Evolutionary conservation across 2,113 vertebrate species (phyloP).

Genomic region (Barnardius zonarius): DNA sequence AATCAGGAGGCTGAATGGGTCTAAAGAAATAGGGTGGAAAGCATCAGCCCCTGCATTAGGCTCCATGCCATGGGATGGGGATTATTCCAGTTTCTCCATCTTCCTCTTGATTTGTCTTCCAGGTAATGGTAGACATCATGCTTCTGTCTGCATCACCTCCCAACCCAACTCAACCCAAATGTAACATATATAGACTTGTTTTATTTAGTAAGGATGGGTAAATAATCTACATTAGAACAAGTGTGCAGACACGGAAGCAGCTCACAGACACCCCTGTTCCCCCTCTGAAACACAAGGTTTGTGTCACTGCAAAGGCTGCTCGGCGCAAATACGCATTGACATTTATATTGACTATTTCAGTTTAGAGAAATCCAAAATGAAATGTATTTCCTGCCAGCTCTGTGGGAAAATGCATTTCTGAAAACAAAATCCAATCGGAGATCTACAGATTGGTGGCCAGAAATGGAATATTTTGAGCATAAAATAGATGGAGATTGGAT

Average conservation of each 20-base stretch:
- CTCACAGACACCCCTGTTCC: accelerated
- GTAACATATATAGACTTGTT: neutral
- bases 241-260: neutral
- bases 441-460: conserved; percentile 71
- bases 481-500: conserved; percentile 72
- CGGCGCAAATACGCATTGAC: neutral
- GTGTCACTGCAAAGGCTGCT: neutral
- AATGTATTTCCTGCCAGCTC: conserved; percentile 71
- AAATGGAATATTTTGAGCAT: conserved; percentile 72
- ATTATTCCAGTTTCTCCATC: accelerated
- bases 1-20: neutral
- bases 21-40: neutral
- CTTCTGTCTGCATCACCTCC: neutral
- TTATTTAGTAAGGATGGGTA: too few species aligned
- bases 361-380: conserved; percentile 73
- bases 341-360: conserved; percentile 68
- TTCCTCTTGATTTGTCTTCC: neutral
- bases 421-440: conserved; percentile 74
- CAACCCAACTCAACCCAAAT: neutral
- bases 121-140: neutral
- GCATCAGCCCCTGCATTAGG: accelerated
- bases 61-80: accelerated
- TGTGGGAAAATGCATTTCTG: conserved; percentile 71
- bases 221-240: neutral
- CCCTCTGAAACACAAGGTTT: neutral